phyloP scores from a whole-genome alignment of 2,888 invertebrate species.

The Limnephilus auricula region DNA sequence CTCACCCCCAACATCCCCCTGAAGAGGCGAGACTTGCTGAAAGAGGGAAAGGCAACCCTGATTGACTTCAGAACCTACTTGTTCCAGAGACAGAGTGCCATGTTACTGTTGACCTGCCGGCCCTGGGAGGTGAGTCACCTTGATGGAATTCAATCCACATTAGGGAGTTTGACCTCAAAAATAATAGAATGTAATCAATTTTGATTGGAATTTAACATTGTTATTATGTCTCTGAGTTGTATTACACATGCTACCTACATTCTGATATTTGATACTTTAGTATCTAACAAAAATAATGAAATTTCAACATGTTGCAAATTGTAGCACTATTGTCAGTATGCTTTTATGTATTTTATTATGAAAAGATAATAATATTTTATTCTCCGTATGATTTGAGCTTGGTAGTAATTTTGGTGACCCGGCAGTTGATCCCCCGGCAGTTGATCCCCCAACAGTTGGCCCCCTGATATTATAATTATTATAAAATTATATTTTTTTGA shows the following conservation, averaged over 20 bases:
- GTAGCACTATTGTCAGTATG: not conserved
- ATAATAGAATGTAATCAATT: conserved; percentile 33
- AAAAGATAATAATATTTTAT: not conserved
- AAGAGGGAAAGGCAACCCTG: conserved; percentile 81
- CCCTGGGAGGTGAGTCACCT: conserved; percentile 86
- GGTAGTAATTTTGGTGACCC: too few relatives aligned
- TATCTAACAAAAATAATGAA: not conserved
- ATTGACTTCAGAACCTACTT: conserved; percentile 95
- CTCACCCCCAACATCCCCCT: conserved; percentile 80
- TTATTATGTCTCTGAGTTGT: not conserved
- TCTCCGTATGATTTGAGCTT: too few relatives aligned
- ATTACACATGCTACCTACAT: not conserved
- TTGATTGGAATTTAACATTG: conserved; percentile 21
- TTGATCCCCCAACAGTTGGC: too few relatives aligned
- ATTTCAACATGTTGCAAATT: not conserved
- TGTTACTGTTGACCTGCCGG: conserved; percentile 84
- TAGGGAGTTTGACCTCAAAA: not conserved
- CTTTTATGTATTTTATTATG: not conserved
- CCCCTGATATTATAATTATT: too few relatives aligned
- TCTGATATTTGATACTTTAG: not conserved
- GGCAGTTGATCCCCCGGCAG: too few relatives aligned
- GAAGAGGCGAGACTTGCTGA: conserved; percentile 75
- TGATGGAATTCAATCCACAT: not conserved
- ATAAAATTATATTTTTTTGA: too few relatives aligned
- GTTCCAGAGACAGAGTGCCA: conserved; percentile 93